Percentiles rank a stretch among this genome's conserved stretches.
Evolutionary conservation across 2,888 invertebrate species (phyloP).

Genomic region (Anthrax anthrax): DNA sequence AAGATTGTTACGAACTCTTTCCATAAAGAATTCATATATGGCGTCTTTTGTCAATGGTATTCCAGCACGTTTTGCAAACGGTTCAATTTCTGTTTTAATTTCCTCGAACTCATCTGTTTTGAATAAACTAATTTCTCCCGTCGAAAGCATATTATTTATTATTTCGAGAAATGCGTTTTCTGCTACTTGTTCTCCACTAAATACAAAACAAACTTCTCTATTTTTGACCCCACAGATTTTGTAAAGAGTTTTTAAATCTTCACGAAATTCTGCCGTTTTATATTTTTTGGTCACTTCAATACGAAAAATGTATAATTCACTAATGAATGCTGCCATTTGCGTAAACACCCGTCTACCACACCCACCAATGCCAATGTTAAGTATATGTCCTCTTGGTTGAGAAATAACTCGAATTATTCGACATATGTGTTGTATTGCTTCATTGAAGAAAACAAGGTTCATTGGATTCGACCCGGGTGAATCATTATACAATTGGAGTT

Average conservation of each 20-base stretch:
- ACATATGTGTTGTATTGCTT: conserved; percentile 75
- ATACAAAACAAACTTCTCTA: conserved; percentile 63
- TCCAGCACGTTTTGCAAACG: conserved; percentile 22
- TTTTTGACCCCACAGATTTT: conserved; percentile 57
- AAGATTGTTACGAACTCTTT: conserved; percentile 58
- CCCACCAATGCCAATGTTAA: conserved; percentile 75
- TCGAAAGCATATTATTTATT: conserved; percentile 75
- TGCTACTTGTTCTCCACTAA: conserved; percentile 72
- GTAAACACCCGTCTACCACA: conserved; percentile 72
- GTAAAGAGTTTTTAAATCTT: conserved; percentile 67
- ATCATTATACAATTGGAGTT: conserved; percentile 45
- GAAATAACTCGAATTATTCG: conserved; percentile 71
- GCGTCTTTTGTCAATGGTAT: conserved; percentile 49
- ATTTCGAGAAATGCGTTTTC: conserved; percentile 78
- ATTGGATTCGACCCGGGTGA: conserved; percentile 63
- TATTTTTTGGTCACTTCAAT: conserved; percentile 70
- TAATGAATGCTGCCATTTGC: conserved; percentile 62
- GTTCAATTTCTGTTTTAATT: conserved; percentile 22
- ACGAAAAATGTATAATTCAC: conserved; percentile 62
- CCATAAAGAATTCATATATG: conserved; percentile 61
- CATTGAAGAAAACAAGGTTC: conserved; percentile 72
- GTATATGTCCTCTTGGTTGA: conserved; percentile 68
- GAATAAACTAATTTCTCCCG: conserved; percentile 80
- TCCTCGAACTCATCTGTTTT: conserved; percentile 82
- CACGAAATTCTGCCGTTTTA: conserved; percentile 58